These are phyloP conservation scores for Calonectris borealis DNA, from an alignment of 2,113 vertebrate genomes.

Conservation along the genomic window DNA sequence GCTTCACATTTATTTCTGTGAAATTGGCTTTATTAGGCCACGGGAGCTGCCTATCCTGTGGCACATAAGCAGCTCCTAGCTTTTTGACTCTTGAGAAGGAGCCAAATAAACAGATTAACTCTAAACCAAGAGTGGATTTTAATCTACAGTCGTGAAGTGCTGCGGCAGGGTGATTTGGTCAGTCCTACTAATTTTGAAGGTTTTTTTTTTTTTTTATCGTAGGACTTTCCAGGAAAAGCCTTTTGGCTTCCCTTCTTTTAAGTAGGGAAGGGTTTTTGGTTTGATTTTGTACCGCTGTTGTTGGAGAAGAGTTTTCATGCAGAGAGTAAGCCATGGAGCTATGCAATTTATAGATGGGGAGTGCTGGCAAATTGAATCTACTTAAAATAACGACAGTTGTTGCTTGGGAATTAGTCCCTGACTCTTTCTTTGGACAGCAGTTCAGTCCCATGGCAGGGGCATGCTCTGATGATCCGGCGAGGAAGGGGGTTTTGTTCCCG, in stretches of 20 bases:
- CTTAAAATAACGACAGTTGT: not conserved
- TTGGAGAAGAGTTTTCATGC: not conserved
- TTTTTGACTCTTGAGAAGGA: constrained; percentile 34
- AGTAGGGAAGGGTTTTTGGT: not conserved
- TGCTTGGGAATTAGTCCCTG: constrained; percentile 11
- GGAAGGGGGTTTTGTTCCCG: not conserved
- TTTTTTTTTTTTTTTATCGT: not conserved
- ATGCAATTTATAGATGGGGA: constrained; percentile 8
- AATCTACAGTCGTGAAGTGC: not conserved
- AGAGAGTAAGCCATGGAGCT: not conserved
- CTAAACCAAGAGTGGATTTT: not conserved
- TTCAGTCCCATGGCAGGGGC: not conserved
- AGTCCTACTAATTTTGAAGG: not conserved
- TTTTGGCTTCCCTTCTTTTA: not conserved
- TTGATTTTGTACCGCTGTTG: not conserved
- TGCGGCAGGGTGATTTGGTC: not conserved
- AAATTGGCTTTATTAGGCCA: not conserved
- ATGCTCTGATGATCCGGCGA: not conserved
- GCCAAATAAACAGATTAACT: constrained; percentile 29
- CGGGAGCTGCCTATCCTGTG: not conserved
- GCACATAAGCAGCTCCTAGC: constrained; percentile 5
- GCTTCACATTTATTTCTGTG: not conserved
- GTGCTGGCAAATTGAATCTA: not conserved
- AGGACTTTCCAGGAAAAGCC: constrained; percentile 22
- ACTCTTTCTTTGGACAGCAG: not conserved